Percentiles rank a stretch among this genome's conserved stretches.
phyloP scores from a whole-genome alignment of 2,797 vertebrate genomes.

The Brotogeris chrysoptera region DNA sequence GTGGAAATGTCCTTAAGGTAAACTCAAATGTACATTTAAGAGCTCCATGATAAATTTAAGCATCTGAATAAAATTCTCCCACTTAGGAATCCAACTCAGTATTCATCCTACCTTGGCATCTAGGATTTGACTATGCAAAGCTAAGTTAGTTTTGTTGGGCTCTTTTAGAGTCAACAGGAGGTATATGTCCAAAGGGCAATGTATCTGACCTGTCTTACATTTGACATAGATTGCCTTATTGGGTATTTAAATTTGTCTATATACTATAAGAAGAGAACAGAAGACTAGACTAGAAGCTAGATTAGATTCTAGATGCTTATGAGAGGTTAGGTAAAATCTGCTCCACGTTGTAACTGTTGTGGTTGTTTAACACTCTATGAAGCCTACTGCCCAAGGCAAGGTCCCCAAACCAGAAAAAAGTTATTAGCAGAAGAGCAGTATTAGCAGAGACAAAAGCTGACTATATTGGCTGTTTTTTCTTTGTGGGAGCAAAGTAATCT shows the following conservation, averaged over 20 bases:
- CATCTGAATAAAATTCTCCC: background rate
- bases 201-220: background rate
- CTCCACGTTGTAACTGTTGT: background rate
- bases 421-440: background rate
- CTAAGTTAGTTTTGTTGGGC: background rate
- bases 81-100: background rate
- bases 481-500: background rate
- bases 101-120: background rate
- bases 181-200: background rate
- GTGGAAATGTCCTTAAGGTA: background rate
- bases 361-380: background rate
- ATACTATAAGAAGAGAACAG: background rate
- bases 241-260: background rate
- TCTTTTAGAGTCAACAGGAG: background rate
- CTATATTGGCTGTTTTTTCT: background rate
- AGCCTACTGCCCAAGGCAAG: background rate
- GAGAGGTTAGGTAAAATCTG: background rate
- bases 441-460: background rate
- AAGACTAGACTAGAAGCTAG: background rate
- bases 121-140: background rate
- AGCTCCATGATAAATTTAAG: background rate
- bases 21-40: background rate
- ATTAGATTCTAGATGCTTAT: background rate
- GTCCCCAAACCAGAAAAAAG: background rate
- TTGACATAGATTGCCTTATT: background rate